Evolutionary conservation across 1,140 invertebrate species (phyloP).

Genomic region (Aphelinus atriplicis): DNA sequence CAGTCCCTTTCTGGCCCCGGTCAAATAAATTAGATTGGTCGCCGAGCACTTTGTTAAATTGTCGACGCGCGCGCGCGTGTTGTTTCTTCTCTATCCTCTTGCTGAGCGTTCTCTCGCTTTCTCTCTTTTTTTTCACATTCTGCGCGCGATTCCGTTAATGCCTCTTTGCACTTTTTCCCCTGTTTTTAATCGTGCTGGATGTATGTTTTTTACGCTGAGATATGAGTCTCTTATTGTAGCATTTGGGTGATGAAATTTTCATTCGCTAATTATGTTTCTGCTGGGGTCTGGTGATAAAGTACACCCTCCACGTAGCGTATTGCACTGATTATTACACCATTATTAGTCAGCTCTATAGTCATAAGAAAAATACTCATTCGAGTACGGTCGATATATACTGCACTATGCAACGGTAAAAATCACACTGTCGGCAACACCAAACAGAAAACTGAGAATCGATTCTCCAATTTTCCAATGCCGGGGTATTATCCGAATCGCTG

Average conservation of each 20-base stretch:
- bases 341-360: no score
- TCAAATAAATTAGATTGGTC: conserved; percentile 18
- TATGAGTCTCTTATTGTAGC: no score
- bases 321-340: background rate
- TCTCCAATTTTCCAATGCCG: conserved; percentile 13
- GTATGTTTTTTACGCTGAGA: background rate
- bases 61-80: background rate
- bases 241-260: no score
- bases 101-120: background rate
- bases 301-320: background rate
- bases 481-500: conserved; percentile 29
- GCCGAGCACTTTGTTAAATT: conserved; percentile 26
- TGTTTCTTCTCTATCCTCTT: no score
- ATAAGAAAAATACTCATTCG: no score
- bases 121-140: conserved; percentile 2
- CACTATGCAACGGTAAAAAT: no score
- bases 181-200: background rate
- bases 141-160: background rate
- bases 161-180: no score
- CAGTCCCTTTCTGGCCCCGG: background rate
- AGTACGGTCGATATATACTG: no score
- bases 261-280: no score
- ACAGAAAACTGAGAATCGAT: conserved; percentile 7
- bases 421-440: conserved; percentile 4
- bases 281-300: background rate